phyloP scores from a whole-genome alignment of 2,113 vertebrate genomes.

The Propithecus coquereli region DNA sequence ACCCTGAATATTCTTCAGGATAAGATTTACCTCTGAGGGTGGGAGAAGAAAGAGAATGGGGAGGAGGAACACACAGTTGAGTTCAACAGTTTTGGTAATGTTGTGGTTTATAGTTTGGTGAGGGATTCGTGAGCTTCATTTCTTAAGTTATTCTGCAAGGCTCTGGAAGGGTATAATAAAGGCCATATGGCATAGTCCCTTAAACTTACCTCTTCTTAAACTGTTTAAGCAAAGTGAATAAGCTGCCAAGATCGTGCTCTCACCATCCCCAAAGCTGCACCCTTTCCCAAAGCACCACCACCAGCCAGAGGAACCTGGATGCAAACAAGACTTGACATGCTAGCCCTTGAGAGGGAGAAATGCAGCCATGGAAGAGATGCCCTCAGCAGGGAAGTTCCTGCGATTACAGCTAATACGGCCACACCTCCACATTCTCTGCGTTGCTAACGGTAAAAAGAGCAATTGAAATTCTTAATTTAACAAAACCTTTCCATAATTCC shows the following conservation, averaged over 20 bases:
- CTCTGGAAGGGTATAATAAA: not conserved
- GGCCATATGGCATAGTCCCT: not conserved
- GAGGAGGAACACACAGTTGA: not conserved
- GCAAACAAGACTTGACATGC: not conserved
- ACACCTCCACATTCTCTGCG: not conserved
- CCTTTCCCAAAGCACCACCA: not conserved
- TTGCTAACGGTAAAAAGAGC: not conserved
- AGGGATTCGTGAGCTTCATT: not conserved
- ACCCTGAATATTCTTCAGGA: not conserved
- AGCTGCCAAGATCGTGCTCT: not conserved
- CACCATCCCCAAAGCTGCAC: not conserved
- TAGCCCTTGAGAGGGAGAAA: not conserved
- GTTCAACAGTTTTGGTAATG: not conserved
- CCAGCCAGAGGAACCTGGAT: not conserved
- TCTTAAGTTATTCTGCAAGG: not conserved
- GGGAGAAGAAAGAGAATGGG: not conserved
- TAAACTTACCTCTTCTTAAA: not conserved
- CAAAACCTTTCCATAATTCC: not conserved
- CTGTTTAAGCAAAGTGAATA: not conserved
- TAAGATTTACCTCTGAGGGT: not conserved
- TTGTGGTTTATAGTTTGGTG: not conserved
- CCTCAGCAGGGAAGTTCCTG: not conserved
- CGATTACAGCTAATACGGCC: not conserved
- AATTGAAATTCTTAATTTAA: not conserved
- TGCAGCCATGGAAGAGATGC: not conserved